Evolutionary conservation across 2,113 vertebrate genomes (phyloP).

Genomic region (Ascaphus truei): DNA sequence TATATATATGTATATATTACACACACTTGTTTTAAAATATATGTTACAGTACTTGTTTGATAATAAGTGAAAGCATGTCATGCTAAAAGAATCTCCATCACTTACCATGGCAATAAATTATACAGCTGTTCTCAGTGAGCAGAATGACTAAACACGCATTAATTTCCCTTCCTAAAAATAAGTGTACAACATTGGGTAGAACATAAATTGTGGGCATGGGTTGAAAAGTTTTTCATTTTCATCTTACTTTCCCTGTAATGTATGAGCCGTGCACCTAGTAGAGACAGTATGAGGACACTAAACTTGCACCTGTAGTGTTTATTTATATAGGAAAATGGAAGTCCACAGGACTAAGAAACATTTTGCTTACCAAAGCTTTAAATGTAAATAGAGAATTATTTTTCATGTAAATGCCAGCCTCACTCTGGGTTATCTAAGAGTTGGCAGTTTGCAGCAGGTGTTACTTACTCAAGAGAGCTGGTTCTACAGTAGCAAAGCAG

Average conservation of each 20-base stretch:
- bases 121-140: neutral
- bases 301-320: conserved; percentile 28
- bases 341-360: conserved; percentile 6
- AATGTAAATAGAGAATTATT: conserved; percentile 30
- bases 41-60: too few species aligned
- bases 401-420: conserved; percentile 19
- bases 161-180: conserved; percentile 27
- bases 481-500: conserved; percentile 17
- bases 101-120: neutral
- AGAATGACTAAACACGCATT: conserved; percentile 7
- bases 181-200: conserved; percentile 1
- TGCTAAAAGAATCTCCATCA: neutral
- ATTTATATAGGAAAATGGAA: conserved; percentile 8
- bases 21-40: too few species aligned
- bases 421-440: conserved; percentile 20
- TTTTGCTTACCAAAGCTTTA: conserved; percentile 17
- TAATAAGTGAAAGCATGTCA: neutral
- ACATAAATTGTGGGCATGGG: conserved; percentile 17
- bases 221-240: conserved; percentile 10
- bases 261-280: conserved; percentile 16
- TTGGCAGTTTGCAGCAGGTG: conserved; percentile 30
- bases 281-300: conserved; percentile 32
- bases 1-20: too few species aligned
- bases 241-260: conserved; percentile 20
- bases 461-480: conserved; percentile 22